These are phyloP conservation scores for Brachionus plicatilis DNA, from an alignment of 1,140 invertebrate species.

Conservation along the genomic window DNA sequence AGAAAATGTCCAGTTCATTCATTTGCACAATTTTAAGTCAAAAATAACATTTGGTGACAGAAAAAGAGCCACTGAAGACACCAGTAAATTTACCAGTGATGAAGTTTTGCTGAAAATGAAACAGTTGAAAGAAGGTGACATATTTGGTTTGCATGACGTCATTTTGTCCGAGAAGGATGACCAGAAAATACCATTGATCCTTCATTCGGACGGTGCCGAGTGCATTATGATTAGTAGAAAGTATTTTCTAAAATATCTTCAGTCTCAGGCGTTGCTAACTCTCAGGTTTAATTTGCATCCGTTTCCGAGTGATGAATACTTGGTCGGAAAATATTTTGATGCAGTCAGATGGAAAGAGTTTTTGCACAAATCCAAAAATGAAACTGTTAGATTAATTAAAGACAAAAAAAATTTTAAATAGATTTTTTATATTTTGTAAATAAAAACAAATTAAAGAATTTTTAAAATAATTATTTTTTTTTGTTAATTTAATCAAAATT, in stretches of 20 bases:
- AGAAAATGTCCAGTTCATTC: neutral
- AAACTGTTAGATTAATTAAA: neutral
- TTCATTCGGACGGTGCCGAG: neutral
- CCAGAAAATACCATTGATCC: neutral
- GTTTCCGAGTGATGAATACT: neutral
- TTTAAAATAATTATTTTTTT: neutral
- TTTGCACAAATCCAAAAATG: neutral
- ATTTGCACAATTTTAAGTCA: neutral
- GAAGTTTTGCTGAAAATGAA: neutral
- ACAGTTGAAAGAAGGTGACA: neutral
- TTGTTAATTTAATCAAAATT: neutral
- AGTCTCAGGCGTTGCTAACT: neutral
- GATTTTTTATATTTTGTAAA: neutral
- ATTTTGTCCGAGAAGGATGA: neutral
- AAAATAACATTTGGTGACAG: neutral
- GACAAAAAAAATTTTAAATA: neutral
- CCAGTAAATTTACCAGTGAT: neutral
- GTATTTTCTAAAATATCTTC: slow-evolving; percentile 18
- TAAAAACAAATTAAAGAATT: neutral
- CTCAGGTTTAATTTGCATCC: slow-evolving; percentile 17
- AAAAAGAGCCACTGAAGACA: neutral
- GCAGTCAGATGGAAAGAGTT: neutral
- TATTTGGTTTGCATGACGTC: slow-evolving; percentile 30
- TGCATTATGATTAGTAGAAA: slow-evolving; percentile 27
- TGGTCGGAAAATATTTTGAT: slow-evolving; percentile 8